These are phyloP conservation scores for Heliocidaris erythrogramma DNA, from an alignment of 35 echinoderm and acorn worm genomes.

Conservation along the genomic window DNA sequence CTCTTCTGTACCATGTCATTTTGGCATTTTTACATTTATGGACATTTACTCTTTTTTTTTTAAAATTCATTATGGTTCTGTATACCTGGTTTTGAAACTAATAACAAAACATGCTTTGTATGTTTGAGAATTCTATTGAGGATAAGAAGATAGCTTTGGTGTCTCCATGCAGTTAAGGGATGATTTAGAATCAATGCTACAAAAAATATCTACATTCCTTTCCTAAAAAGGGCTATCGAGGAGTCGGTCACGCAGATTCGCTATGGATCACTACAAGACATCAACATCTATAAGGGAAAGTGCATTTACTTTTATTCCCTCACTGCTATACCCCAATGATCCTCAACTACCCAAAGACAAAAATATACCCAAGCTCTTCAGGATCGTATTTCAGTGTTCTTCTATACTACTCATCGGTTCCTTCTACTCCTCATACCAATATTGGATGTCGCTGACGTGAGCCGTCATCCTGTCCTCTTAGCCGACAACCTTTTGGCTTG, in stretches of 20 bases:
- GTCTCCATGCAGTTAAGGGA: background rate
- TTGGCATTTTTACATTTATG: background rate
- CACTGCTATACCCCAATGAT: background rate
- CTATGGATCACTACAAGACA: background rate
- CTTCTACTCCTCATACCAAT: slow-evolving; percentile 19
- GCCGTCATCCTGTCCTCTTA: slow-evolving; percentile 27
- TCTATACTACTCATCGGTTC: background rate
- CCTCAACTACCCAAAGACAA: slow-evolving; percentile 16
- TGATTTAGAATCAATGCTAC: background rate
- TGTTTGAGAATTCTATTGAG: too few species aligned
- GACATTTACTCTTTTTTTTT: background rate
- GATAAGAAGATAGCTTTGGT: background rate
- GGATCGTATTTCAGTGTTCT: background rate
- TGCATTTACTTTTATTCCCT: background rate
- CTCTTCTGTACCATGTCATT: background rate
- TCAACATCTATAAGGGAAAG: background rate
- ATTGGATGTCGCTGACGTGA: slow-evolving; percentile 31
- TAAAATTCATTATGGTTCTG: too few species aligned
- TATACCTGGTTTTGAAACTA: too few species aligned
- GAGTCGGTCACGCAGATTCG: background rate
- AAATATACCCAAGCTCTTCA: slow-evolving; percentile 3
- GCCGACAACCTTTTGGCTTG: slow-evolving; percentile 19
- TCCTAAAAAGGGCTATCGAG: background rate
- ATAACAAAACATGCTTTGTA: too few species aligned
- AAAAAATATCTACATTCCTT: background rate